Conservation (phyloP, 2,797 vertebrate species). For the Coracias cyanogaster region DNA sequence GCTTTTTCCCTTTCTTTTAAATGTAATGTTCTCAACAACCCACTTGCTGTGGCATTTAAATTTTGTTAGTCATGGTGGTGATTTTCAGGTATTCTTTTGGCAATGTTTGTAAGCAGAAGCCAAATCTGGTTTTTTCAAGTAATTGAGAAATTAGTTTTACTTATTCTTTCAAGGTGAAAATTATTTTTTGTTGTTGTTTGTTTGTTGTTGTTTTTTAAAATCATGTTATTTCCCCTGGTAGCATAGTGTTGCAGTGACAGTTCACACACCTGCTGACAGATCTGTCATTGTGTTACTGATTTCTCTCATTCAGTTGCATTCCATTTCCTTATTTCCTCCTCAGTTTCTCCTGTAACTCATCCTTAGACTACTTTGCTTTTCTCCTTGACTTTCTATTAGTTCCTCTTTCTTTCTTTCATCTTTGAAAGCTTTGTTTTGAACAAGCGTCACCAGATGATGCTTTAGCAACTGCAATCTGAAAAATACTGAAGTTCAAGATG, state of each 20-base stretch:
- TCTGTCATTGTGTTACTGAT: not conserved
- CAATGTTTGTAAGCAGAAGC: not conserved
- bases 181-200: not conserved
- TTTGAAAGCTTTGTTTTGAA: constrained; percentile 4
- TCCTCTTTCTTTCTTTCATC: not conserved
- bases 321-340: not conserved
- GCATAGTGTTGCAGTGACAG: not conserved
- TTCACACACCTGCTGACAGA: not conserved
- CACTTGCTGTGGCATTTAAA: not conserved
- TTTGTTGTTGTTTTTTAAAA: not conserved
- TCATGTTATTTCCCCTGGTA: not conserved
- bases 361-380: not conserved
- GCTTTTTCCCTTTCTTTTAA: not conserved
- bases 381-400: not conserved
- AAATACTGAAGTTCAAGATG: constrained; percentile 3
- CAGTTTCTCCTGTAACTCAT: not conserved
- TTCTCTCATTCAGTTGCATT: not conserved
- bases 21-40: not conserved
- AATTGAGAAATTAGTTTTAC: not conserved
- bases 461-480: not conserved
- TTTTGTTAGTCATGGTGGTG: not conserved
- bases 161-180: not conserved
- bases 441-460: not conserved
- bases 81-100: not conserved
- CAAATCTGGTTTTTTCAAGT: not conserved